These are phyloP conservation scores for Daboia siamensis DNA, from an alignment of 2,113 vertebrate genomes.

Conservation along the genomic window DNA sequence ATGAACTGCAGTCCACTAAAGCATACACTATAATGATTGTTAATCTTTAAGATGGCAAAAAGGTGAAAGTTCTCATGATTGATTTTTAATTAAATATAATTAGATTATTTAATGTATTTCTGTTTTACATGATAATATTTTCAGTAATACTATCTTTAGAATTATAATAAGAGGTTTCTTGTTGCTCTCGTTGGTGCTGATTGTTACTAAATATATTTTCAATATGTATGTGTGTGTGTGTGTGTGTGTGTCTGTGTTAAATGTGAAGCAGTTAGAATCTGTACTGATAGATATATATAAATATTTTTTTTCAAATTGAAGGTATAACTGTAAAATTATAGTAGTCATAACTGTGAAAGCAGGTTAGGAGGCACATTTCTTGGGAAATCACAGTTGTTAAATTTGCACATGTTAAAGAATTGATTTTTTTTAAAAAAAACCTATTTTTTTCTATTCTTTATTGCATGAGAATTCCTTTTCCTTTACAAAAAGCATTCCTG, in stretches of 20 bases:
- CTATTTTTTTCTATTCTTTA: background rate
- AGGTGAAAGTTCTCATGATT: background rate
- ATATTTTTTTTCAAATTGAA: background rate
- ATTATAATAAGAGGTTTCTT: background rate
- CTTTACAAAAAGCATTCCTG: background rate
- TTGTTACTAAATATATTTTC: background rate
- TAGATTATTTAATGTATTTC: background rate
- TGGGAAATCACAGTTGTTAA: background rate
- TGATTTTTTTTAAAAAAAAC: background rate
- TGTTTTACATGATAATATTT: background rate
- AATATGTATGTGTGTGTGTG: background rate
- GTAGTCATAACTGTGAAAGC: background rate
- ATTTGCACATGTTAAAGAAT: background rate
- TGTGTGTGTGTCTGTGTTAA: background rate
- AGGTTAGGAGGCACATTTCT: background rate
- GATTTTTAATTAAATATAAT: background rate
- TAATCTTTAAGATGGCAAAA: background rate
- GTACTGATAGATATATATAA: background rate
- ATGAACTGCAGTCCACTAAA: background rate
- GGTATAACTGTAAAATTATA: background rate
- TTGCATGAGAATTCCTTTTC: background rate
- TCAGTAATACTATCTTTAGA: background rate
- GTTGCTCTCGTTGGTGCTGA: background rate
- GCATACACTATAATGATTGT: background rate
- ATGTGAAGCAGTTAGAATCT: conserved; percentile 6